These are phyloP conservation scores for Anguilla obscura DNA, from an alignment of 2,797 vertebrate genomes.

Conservation along the genomic window DNA sequence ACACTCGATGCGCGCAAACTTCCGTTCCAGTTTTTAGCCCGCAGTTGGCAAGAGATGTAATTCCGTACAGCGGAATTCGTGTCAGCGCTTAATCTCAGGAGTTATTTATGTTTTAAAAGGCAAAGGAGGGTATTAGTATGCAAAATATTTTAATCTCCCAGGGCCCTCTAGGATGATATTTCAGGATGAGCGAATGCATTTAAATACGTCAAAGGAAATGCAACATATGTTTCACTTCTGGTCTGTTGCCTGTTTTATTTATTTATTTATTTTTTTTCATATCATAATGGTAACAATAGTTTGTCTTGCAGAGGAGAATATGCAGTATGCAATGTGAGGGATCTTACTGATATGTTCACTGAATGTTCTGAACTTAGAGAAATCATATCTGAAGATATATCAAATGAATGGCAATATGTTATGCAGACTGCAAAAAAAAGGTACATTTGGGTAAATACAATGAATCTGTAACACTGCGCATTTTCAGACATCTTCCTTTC, in stretches of 20 bases:
- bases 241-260: slow-evolving; percentile 10
- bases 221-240: slow-evolving; percentile 52
- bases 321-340: not conserved
- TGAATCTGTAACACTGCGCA: not conserved
- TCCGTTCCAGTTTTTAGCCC: slow-evolving; percentile 6
- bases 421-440: not conserved
- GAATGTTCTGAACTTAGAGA: not conserved
- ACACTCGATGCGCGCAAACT: not conserved
- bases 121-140: slow-evolving; percentile 56
- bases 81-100: slow-evolving; percentile 54
- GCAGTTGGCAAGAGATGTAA: slow-evolving; percentile 22
- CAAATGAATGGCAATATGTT: not conserved
- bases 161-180: slow-evolving; percentile 55
- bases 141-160: slow-evolving; percentile 53
- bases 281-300: slow-evolving; percentile 39
- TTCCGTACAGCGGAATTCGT: slow-evolving; percentile 33
- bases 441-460: not conserved
- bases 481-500: not conserved
- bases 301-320: slow-evolving; percentile 1
- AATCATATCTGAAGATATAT: not conserved
- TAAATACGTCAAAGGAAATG: slow-evolving; percentile 41
- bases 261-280: not conserved
- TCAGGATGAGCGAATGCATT: slow-evolving; percentile 52
- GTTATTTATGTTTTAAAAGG: slow-evolving; percentile 56
- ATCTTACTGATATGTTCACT: not conserved